phyloP scores from a whole-genome alignment of 2,888 invertebrate species.

The Drosophila dives region DNA sequence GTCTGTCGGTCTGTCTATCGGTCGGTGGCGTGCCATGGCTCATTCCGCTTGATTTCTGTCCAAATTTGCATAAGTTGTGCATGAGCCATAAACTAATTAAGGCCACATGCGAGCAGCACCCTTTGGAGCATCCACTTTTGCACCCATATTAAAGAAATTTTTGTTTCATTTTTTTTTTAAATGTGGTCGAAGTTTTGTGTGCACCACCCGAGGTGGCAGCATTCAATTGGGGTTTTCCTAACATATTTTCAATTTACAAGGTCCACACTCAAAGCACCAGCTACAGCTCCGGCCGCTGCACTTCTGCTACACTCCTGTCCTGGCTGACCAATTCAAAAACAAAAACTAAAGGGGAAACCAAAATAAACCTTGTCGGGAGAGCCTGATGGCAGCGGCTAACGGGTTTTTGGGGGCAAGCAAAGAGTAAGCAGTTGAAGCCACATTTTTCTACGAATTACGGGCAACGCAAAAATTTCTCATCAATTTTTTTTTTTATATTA shows the following conservation, averaged over 20 bases:
- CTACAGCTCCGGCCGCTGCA: not conserved
- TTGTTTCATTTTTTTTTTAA: constrained; percentile 8
- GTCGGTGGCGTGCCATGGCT: constrained; percentile 16
- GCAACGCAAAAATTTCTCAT: constrained; percentile 3
- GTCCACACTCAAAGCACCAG: constrained; percentile 16
- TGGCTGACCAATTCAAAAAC: constrained; percentile 23
- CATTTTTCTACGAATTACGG: constrained; percentile 14
- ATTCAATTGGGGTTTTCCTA: constrained; percentile 45
- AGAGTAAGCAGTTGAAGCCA: constrained; percentile 10
- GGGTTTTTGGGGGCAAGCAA: too few relatives aligned
- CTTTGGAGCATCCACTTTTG: constrained; percentile 19
- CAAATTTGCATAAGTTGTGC: constrained; percentile 47
- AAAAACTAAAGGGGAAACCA: constrained; percentile 28
- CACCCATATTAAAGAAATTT: constrained; percentile 34
- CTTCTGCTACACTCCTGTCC: constrained; percentile 19
- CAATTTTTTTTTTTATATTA: constrained; percentile 4
- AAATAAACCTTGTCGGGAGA: constrained; percentile 7
- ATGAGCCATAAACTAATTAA: constrained; percentile 51
- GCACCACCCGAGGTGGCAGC: constrained; percentile 15
- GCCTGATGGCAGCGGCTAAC: not conserved
- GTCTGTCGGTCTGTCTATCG: not conserved
- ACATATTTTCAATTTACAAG: constrained; percentile 63
- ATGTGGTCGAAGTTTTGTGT: constrained; percentile 17
- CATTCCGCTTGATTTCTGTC: constrained; percentile 45
- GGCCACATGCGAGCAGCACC: constrained; percentile 36